Conservation (phyloP, 2,888 invertebrate genomes). For the Leptinotarsa rubiginosa region DNA sequence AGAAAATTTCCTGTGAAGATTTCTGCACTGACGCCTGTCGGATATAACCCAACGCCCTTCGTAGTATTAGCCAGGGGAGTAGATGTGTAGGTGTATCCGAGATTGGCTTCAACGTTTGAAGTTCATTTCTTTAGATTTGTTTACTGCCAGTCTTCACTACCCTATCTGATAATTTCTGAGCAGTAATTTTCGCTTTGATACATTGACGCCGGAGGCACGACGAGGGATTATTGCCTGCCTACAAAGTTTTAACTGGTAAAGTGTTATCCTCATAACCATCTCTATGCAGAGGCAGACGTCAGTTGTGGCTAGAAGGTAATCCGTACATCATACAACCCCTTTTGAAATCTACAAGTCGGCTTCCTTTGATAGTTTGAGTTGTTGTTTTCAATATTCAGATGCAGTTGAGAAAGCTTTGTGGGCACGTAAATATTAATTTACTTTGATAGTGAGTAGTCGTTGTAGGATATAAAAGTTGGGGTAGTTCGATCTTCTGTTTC, state of each 20-base stretch:
- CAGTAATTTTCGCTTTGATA: constrained; percentile 16
- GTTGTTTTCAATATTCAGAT: not conserved
- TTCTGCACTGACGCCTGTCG: too few relatives aligned
- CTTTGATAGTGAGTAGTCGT: too few relatives aligned
- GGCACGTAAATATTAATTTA: too few relatives aligned
- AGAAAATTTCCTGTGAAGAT: too few relatives aligned
- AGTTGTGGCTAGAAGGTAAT: not conserved
- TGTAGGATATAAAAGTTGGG: too few relatives aligned
- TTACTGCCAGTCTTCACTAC: too few relatives aligned
- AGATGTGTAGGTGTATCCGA: too few relatives aligned
- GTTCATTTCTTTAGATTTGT: too few relatives aligned
- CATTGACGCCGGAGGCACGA: not conserved
- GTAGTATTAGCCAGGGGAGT: too few relatives aligned
- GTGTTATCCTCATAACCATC: not conserved
- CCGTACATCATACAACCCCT: not conserved
- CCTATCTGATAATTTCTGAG: constrained; percentile 4
- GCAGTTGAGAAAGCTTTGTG: not conserved
- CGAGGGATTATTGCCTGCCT: not conserved
- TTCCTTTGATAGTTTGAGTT: not conserved
- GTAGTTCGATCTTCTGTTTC: too few relatives aligned
- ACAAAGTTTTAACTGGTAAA: not conserved
- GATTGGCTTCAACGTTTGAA: too few relatives aligned
- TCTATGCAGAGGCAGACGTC: not conserved
- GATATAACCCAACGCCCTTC: too few relatives aligned
- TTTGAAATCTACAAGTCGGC: not conserved